Evolutionary conservation across 2,888 invertebrate genomes (phyloP).

Genomic region (Drosophila paramelanica): DNA sequence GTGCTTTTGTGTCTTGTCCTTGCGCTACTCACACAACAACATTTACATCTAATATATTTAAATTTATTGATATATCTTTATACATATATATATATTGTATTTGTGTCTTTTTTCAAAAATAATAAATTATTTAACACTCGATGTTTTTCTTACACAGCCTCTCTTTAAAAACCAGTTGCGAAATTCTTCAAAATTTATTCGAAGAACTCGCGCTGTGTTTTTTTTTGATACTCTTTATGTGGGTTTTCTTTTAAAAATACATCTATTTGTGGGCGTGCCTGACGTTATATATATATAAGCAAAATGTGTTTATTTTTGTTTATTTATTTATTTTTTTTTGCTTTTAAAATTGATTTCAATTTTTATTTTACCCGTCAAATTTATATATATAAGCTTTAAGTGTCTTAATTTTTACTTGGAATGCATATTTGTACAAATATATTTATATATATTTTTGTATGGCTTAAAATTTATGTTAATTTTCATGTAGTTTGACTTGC

Average conservation of each 20-base stretch:
- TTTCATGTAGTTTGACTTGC: slow-evolving; percentile 72
- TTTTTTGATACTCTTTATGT: slow-evolving; percentile 42
- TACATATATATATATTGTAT: slow-evolving; percentile 62
- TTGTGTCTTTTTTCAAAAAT: slow-evolving; percentile 53
- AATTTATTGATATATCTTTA: slow-evolving; percentile 41
- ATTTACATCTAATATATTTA: slow-evolving; percentile 38
- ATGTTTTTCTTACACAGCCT: slow-evolving; percentile 72
- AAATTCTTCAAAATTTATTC: slow-evolving; percentile 6
- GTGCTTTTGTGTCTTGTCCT: slow-evolving; percentile 67
- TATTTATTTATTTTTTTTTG: slow-evolving; percentile 1
- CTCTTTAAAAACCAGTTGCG: slow-evolving; percentile 3
- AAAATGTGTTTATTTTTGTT: slow-evolving; percentile 10
- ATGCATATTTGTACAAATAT: slow-evolving; percentile 56
- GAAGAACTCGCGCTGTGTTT: slow-evolving; percentile 32
- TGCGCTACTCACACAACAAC: slow-evolving; percentile 55
- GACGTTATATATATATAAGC: slow-evolving; percentile 36
- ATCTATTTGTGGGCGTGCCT: slow-evolving; percentile 57
- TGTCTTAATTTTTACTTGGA: slow-evolving; percentile 45
- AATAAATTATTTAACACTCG: slow-evolving; percentile 76
- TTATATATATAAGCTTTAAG: slow-evolving; percentile 48
- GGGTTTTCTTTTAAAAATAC: slow-evolving; percentile 35
- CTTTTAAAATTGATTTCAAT: slow-evolving; percentile 13
- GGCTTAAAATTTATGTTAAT: slow-evolving; percentile 40
- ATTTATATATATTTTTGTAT: slow-evolving; percentile 33
- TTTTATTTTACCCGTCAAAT: slow-evolving; percentile 61